Conservation (phyloP, 2,113 vertebrate species). For the Epinephelus fuscoguttatus region DNA sequence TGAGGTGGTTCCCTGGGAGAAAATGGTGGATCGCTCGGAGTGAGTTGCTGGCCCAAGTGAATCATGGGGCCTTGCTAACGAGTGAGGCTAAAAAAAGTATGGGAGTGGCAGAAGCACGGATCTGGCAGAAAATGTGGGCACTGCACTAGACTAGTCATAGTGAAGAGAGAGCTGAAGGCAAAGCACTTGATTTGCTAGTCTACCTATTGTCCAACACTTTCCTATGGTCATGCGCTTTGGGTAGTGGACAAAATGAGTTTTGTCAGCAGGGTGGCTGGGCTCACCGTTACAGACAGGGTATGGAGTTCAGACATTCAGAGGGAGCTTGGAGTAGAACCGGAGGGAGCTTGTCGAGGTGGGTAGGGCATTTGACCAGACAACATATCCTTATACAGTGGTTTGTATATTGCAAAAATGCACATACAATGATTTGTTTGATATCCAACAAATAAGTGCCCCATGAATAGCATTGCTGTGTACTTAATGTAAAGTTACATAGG, state of each 20-base stretch:
- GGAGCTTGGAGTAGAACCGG: not conserved
- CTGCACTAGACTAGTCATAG: not conserved
- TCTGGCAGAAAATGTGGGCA: too few species aligned
- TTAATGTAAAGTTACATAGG: too few species aligned
- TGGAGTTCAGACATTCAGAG: not conserved
- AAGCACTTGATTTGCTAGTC: too few species aligned
- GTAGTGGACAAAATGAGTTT: not conserved
- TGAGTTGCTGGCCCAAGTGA: too few species aligned
- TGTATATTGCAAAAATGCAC: too few species aligned
- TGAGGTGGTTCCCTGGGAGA: not conserved
- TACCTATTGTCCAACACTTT: not conserved
- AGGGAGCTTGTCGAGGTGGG: not conserved
- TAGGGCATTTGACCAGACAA: not conserved
- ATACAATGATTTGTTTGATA: too few species aligned
- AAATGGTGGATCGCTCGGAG: not conserved
- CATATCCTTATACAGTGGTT: too few species aligned
- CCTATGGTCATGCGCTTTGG: not conserved
- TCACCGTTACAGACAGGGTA: not conserved
- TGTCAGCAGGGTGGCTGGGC: too few species aligned
- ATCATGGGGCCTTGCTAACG: not conserved
- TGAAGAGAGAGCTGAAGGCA: not conserved
- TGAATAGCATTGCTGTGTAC: too few species aligned
- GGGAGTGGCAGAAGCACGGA: too few species aligned
- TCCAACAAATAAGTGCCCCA: too few species aligned
- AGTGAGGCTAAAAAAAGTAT: not conserved